phyloP scores from a whole-genome alignment of 2,888 invertebrate species.

The Stegophylla sp. region DNA sequence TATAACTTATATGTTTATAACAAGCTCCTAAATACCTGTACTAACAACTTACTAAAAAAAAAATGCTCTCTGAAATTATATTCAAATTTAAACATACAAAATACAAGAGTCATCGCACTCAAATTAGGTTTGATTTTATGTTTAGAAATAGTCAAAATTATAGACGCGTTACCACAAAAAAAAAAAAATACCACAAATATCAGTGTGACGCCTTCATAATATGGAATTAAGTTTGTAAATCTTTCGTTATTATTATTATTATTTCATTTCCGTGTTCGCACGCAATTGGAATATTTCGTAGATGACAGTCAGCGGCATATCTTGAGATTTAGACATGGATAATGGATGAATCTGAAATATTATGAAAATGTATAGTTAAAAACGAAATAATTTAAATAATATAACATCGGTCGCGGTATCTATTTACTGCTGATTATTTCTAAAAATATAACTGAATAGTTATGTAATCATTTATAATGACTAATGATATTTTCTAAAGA shows the following conservation, averaged over 20 bases:
- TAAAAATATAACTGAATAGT: not conserved
- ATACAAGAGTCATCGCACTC: constrained; percentile 16
- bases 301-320: not conserved
- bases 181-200: constrained; percentile 15
- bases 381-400: not conserved
- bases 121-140: constrained; percentile 15
- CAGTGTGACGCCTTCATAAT: constrained; percentile 20
- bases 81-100: constrained; percentile 31
- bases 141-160: constrained; percentile 26
- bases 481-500: too few species aligned
- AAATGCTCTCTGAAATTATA: not conserved
- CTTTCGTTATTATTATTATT: constrained; percentile 15
- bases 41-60: too few species aligned
- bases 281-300: constrained; percentile 11
- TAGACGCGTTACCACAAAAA: constrained; percentile 7
- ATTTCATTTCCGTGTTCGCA: not conserved
- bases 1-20: too few species aligned
- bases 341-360: constrained; percentile 1
- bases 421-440: not conserved
- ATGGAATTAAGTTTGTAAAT: constrained; percentile 1
- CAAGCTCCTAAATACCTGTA: too few species aligned
- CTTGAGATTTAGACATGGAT: constrained; percentile 4
- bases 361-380: constrained; percentile 10
- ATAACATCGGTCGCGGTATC: not conserved
- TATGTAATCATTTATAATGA: too few species aligned